phyloP scores from a whole-genome alignment of 2,888 invertebrate genomes.

The Diadegma fenestrale region DNA sequence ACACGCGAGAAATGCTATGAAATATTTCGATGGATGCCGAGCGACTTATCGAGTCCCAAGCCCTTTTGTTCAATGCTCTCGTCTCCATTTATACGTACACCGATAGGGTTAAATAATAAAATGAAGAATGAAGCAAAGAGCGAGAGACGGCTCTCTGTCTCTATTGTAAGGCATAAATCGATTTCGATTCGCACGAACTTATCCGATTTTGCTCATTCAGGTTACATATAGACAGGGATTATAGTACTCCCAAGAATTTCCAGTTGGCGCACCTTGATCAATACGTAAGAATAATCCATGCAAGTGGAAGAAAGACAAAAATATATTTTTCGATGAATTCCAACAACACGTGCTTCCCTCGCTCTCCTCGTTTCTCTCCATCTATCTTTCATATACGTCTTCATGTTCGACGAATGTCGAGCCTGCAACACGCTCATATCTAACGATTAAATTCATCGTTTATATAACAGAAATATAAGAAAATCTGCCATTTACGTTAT shows the following conservation, averaged over 20 bases:
- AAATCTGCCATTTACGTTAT: conserved; percentile 52
- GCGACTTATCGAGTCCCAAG: conserved; percentile 27
- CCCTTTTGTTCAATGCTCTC: conserved; percentile 18
- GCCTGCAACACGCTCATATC: conserved; percentile 1
- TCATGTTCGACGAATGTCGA: conserved; percentile 30
- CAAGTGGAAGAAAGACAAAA: conserved; percentile 1
- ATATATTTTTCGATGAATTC: conserved; percentile 23
- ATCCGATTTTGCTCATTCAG: conserved; percentile 39
- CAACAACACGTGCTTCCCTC: conserved; percentile 2
- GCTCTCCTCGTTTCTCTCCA: background rate
- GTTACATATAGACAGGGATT: background rate
- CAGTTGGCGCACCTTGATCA: conserved; percentile 55
- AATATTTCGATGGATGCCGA: conserved; percentile 52
- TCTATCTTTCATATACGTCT: background rate
- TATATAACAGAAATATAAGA: conserved; percentile 40
- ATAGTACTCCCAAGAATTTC: conserved; percentile 24
- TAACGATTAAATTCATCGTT: conserved; percentile 37
- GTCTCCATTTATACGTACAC: background rate
- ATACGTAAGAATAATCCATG: conserved; percentile 6
- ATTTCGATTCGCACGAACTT: conserved; percentile 54
- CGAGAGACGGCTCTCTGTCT: conserved; percentile 20
- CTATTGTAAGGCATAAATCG: conserved; percentile 46
- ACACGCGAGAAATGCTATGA: conserved; percentile 33
- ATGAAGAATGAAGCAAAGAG: conserved; percentile 36
- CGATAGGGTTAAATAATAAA: conserved; percentile 44